Base-by-base conservation (phyloP, 2,888 invertebrate genomes). In the Aporophyla lueneburgensis region DNA sequence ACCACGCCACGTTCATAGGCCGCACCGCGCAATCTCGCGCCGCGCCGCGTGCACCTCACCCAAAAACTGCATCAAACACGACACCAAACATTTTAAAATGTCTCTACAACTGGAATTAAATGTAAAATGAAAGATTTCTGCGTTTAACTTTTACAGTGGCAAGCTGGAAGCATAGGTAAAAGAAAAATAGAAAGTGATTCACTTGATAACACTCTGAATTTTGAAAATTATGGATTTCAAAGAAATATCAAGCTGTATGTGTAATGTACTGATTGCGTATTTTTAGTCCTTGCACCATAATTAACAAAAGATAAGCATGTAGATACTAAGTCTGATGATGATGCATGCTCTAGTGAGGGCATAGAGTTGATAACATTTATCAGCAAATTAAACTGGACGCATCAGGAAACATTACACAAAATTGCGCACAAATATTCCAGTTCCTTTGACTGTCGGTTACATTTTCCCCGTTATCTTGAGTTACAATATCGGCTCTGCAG, bases 1-100 rank as follows among this genome's bases (percentile, higher is more conserved):
- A 89, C 90, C 87, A 89, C 87, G 88, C 89, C 86, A 88, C 89
- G 90, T 89, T 88, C 85, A 83, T 86, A 74, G 75, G 73, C 71
- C 81, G 78, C 62, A 72, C 76, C 74, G 63, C 56, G 76, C 65
- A 27, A 27, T 14, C 10, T 16, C 66, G 33, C 14, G 19, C 75
- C 56, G 71, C 77, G 68, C 78, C 49, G 76, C 74, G 67, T 74
- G 76, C 76, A 76, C 80, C 73, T 84, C 73, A 78, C 72, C 63
- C 84, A 79, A 83, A 87, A 86, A 77, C 67, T 85, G 73, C 83
- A 74, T 70, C 62, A 70, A 69, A 74, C 58, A 43, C n/a, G 62
- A 71, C 49, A 80, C 49, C 40, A 65, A 46, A 73, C n/a, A 27
- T 54, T 54, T 58, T 59, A 33, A 65, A 63, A 58, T 59, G 9